phyloP scores from a whole-genome alignment of 2,113 vertebrate species.

The Himantopus leucocephalus region DNA sequence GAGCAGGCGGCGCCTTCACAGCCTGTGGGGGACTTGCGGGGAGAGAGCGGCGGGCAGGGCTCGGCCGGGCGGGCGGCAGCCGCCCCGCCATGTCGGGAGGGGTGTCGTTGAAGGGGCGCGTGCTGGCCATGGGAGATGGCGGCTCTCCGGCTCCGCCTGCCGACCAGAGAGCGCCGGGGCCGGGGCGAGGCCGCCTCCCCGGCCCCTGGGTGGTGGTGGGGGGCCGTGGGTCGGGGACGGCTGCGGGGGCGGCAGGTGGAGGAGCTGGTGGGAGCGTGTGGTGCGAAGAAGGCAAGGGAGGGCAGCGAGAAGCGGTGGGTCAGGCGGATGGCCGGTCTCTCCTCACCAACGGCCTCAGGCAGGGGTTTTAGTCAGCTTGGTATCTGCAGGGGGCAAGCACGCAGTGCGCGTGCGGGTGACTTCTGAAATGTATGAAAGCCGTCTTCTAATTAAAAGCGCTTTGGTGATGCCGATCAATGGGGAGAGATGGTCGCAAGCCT shows the following conservation, averaged over 20 bases:
- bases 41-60: not conserved
- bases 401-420: not conserved
- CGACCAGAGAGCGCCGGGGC: not conserved
- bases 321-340: not conserved
- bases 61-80: not conserved
- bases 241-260: not conserved
- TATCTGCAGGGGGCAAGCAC: not conserved
- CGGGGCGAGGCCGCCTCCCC: not conserved
- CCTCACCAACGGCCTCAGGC: too few species aligned
- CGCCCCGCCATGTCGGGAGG: not conserved
- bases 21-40: fast-evolving
- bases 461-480: not conserved
- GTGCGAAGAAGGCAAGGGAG: not conserved
- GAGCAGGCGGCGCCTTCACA: too few species aligned
- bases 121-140: not conserved
- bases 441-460: not conserved
- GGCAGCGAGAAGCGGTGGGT: not conserved
- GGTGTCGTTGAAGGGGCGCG: too few species aligned
- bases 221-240: too few species aligned
- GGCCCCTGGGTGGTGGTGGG: not conserved
- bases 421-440: not conserved
- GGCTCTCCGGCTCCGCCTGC: not conserved
- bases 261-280: not conserved
- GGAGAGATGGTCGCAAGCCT: not conserved
- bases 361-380: not conserved